Evolutionary conservation across 92 coral and sea anemone species (phyloP), one percentile per base, ranked within the genome.

Genomic region (Umimayanthus kanabou): DNA sequence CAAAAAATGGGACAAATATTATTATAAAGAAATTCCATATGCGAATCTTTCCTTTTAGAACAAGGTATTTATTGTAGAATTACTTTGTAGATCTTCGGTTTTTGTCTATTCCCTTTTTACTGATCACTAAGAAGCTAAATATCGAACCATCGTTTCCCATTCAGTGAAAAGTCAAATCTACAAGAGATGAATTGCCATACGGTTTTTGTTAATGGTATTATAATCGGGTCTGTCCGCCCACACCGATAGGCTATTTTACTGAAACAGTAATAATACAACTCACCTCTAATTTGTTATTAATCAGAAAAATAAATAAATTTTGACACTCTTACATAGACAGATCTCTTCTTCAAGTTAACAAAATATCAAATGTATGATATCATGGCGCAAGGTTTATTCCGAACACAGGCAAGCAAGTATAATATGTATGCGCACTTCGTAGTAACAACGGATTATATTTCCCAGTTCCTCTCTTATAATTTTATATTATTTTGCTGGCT

Each of bases 251-350:
- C 49, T 22, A n/a, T 23, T 26, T 25, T 78, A 2, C 81, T 77
- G 23, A n/a, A 50, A 76, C 57, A 45, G 9, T 28, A 10, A 25
- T 49, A 45, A n/a, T 28, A 43, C 7, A 78, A 28, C 65, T 78
- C 15, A 50, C 64, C 61, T 22, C 39, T 78, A 78, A 72, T 49
- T 78, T 47, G 82, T 78, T 13, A 49, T 16, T n/a, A 78, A 45
- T 43, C 30, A 28, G 82, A 53, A 45, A 53, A 78, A 43, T 78
- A 78, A 78, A 78, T 78, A 78, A 26, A n/a, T 50, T 50, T 50
- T 45, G 66, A 78, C 66, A 78, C 82, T 39, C 37, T 77, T 22
- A 22, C 80, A 29, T 45, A 45, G 79, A 39, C 23, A 77, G 81
- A 45, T 28, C 61, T 78, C 39, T 29, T 47, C 82, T 47, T 78